phyloP scores from a whole-genome alignment of 1,140 invertebrate species.

The Danaus melanippus region DNA sequence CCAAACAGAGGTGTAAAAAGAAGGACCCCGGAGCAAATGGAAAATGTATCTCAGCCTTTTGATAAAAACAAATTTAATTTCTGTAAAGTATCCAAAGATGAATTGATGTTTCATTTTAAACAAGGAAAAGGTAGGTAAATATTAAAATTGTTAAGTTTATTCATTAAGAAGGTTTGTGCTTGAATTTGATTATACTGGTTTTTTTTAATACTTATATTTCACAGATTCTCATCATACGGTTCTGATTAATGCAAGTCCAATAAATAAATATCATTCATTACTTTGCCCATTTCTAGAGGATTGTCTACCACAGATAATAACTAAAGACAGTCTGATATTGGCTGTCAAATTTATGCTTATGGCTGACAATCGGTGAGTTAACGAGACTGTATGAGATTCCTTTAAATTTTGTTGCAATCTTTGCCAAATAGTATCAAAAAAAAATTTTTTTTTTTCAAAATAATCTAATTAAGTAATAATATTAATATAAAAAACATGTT shows the following conservation, averaged over 20 bases:
- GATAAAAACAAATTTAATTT: conserved; percentile 78
- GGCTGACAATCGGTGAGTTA: conserved; percentile 45
- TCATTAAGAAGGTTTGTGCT: too few relatives aligned
- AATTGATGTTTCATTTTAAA: conserved; percentile 68
- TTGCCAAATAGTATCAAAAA: neutral
- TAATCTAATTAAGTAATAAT: too few relatives aligned
- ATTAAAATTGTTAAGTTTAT: too few relatives aligned
- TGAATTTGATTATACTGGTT: neutral
- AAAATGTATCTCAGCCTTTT: conserved; percentile 74
- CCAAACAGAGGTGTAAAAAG: conserved; percentile 73
- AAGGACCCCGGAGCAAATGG: conserved; percentile 75
- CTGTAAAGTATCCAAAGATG: conserved; percentile 73
- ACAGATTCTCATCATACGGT: conserved; percentile 54
- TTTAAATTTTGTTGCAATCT: too few relatives aligned
- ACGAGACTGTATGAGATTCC: conserved; percentile 25
- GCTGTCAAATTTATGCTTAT: conserved; percentile 36
- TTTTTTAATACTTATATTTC: conserved; percentile 9
- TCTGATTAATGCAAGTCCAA: conserved; percentile 81
- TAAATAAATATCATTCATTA: conserved; percentile 78
- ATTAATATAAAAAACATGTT: too few relatives aligned
- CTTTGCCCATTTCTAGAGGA: conserved; percentile 74
- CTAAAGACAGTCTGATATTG: conserved; percentile 40
- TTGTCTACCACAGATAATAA: conserved; percentile 74
- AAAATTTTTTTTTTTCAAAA: neutral
- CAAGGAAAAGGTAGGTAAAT: conserved; percentile 22